Evolutionary conservation across 1,140 invertebrate genomes (phyloP).

Genomic region (Anoplolepis gracilipes): DNA sequence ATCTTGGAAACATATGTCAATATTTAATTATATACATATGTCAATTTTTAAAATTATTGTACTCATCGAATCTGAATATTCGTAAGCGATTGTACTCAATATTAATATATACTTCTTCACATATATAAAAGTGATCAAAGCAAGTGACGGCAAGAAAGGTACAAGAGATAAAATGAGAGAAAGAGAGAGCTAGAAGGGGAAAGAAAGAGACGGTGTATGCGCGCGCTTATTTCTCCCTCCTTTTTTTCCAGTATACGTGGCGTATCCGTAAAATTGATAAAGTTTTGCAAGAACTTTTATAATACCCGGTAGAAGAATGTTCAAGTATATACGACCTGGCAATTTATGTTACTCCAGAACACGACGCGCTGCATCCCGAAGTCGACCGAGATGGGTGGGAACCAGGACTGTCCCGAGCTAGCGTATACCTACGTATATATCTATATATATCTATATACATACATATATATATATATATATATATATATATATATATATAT

Average conservation of each 20-base stretch:
- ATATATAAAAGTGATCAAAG: constrained; percentile 50
- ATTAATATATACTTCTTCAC: not conserved
- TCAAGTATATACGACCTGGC: constrained; percentile 82
- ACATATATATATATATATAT: constrained; percentile 59
- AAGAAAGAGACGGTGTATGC: not conserved
- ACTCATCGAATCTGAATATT: not conserved
- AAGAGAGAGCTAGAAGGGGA: not conserved
- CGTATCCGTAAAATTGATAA: constrained; percentile 86
- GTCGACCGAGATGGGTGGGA: constrained; percentile 18
- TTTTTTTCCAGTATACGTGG: constrained; percentile 75
- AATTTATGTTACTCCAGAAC: constrained; percentile 79
- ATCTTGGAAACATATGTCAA: not conserved
- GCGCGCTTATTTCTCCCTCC: constrained; percentile 23
- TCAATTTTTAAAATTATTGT: not conserved
- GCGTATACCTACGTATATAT: constrained; percentile 47
- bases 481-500: constrained; percentile 55
- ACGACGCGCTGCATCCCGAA: constrained; percentile 49
- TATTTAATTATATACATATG: not conserved
- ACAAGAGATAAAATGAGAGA: not conserved
- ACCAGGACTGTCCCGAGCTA: constrained; percentile 31
- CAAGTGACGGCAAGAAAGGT: not conserved
- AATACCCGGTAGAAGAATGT: constrained; percentile 83
- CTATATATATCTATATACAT: constrained; percentile 56
- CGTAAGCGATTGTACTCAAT: not conserved
- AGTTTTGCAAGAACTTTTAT: constrained; percentile 84